phyloP scores from a whole-genome alignment of 2,888 invertebrate genomes.

The Catocala nupta region DNA sequence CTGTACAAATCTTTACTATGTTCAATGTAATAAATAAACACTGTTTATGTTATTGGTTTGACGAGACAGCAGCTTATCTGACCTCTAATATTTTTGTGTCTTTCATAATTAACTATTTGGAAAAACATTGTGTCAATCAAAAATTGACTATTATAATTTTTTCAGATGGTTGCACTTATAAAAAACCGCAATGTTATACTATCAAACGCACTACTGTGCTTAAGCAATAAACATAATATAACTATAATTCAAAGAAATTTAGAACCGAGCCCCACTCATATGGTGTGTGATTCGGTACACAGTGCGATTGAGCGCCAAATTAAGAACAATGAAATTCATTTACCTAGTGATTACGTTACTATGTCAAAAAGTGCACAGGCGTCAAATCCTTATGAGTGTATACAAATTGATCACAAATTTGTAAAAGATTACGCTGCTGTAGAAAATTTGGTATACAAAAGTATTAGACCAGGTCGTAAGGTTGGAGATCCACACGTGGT shows the following conservation, averaged over 20 bases:
- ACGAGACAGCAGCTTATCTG: slow-evolving; percentile 10
- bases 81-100: slow-evolving; percentile 6
- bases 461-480: slow-evolving; percentile 1
- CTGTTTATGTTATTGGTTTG: slow-evolving; percentile 11
- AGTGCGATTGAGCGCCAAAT: slow-evolving; percentile 28
- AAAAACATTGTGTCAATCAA: slow-evolving; percentile 6
- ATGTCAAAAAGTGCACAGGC: slow-evolving; percentile 29
- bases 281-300: slow-evolving; percentile 39
- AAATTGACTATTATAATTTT: slow-evolving; percentile 14
- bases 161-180: slow-evolving; percentile 47
- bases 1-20: slow-evolving; percentile 7
- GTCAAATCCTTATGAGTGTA: slow-evolving; percentile 23
- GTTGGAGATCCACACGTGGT: background rate
- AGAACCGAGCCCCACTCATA: slow-evolving; percentile 28
- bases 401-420: slow-evolving; percentile 23
- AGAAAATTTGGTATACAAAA: slow-evolving; percentile 15
- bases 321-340: slow-evolving; percentile 28
- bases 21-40: slow-evolving; percentile 3
- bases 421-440: slow-evolving; percentile 30
- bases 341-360: slow-evolving; percentile 32
- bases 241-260: slow-evolving; percentile 15
- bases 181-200: slow-evolving; percentile 35
- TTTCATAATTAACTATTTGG: slow-evolving; percentile 8
- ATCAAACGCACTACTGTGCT: slow-evolving; percentile 11
- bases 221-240: slow-evolving; percentile 10